These are phyloP conservation scores for Trachymyrmex cornetzi DNA, from an alignment of 1,140 invertebrate species.

Conservation along the genomic window DNA sequence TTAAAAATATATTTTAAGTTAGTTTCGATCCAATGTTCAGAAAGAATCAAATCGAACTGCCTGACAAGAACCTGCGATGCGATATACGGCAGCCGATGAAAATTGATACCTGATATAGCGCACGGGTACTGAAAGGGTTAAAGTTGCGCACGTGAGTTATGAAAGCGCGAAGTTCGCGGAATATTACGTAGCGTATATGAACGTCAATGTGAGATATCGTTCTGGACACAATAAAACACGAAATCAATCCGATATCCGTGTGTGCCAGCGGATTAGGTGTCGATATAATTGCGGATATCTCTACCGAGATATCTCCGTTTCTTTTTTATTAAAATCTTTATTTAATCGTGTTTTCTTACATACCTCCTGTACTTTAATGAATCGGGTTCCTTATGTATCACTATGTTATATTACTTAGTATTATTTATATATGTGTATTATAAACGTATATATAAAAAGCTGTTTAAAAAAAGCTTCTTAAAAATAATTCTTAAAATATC, in stretches of 20 bases:
- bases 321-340: conserved; percentile 10
- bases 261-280: conserved; percentile 41
- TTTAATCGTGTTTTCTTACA: background rate
- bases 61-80: conserved; percentile 19
- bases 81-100: conserved; percentile 32
- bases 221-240: conserved; percentile 47
- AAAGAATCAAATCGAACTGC: conserved; percentile 9
- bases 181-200: conserved; percentile 54
- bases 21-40: background rate
- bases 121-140: conserved; percentile 40
- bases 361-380: background rate
- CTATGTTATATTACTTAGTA: conserved; percentile 2
- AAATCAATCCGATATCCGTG: conserved; percentile 46
- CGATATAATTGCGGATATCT: conserved; percentile 8
- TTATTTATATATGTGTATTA: background rate
- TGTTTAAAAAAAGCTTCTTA: background rate
- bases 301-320: background rate
- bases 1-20: conserved; percentile 12
- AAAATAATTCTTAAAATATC: conserved; percentile 8
- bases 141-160: conserved; percentile 46
- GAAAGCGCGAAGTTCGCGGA: conserved; percentile 44
- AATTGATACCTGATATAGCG: conserved; percentile 55
- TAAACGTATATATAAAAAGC: background rate
- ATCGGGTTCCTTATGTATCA: too few relatives aligned
- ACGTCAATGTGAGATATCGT: conserved; percentile 61